Conservation (phyloP, 2,888 invertebrate species). For the Phortica okadai region DNA sequence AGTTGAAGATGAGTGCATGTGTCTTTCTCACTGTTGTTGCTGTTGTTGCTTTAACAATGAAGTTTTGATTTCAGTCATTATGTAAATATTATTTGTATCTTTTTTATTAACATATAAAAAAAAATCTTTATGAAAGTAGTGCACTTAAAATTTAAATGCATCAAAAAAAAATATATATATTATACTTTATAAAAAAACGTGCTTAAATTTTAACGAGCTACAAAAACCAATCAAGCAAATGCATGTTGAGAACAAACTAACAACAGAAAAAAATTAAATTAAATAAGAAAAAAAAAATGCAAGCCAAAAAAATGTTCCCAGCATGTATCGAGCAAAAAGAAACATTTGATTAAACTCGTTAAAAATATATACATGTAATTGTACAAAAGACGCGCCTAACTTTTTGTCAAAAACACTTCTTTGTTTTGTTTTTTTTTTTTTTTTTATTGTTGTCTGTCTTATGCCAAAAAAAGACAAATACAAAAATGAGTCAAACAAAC, state of each 20-base stretch:
- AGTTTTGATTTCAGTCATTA: neutral
- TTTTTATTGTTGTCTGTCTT: neutral
- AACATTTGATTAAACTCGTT: neutral
- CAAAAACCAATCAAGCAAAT: neutral
- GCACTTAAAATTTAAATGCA: neutral
- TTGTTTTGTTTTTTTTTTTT: neutral
- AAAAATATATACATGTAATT: neutral
- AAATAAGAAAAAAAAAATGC: no score
- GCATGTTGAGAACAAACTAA: neutral
- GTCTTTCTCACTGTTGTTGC: neutral
- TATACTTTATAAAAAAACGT: neutral
- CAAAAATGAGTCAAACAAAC: neutral
- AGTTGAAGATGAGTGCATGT: neutral
- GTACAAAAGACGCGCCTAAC: neutral
- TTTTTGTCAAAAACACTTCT: no score
- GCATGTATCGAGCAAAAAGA: no score
- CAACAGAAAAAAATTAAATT: neutral
- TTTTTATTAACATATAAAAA: neutral
- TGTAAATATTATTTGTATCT: slow-evolving; percentile 10
- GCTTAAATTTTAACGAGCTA: neutral
- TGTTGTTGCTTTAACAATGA: no score
- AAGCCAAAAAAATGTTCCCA: no score
- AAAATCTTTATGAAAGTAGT: neutral
- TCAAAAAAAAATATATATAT: no score
- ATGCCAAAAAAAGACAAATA: neutral